These are phyloP conservation scores for Aphelenchoides fujianensis DNA, from an alignment of 1,140 invertebrate species.

Conservation along the genomic window DNA sequence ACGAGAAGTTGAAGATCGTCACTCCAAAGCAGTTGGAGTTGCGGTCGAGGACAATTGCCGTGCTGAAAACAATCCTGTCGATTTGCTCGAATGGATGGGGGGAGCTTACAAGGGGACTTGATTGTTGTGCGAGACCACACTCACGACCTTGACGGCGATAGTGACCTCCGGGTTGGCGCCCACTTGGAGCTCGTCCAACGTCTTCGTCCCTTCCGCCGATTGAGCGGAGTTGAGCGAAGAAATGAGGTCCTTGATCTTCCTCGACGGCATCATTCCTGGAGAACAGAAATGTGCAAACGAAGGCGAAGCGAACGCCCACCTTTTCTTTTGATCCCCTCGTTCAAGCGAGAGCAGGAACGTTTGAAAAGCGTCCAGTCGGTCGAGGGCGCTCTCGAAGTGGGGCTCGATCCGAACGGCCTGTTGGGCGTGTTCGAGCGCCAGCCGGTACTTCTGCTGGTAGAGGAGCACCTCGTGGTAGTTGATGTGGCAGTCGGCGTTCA, in stretches of 20 bases:
- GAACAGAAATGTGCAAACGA: too few species aligned
- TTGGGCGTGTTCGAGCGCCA: constrained; percentile 12
- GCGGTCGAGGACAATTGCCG: constrained; percentile 23
- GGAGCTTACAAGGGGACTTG: constrained; percentile 31
- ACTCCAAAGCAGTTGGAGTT: constrained; percentile 18
- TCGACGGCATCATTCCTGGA: constrained; percentile 13
- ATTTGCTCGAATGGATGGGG: constrained; percentile 5
- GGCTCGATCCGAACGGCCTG: constrained; percentile 34
- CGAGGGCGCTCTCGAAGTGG: constrained; percentile 23
- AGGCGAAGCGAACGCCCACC: constrained; percentile 16
- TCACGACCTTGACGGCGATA: constrained; percentile 12
- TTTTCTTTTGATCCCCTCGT: background rate
- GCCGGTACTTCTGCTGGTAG: constrained; percentile 27
- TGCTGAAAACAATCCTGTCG: constrained; percentile 13
- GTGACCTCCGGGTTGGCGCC: constrained; percentile 1
- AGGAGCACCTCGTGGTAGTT: constrained; percentile 24
- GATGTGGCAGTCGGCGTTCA: constrained; percentile 29
- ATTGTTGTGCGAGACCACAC: constrained; percentile 24
- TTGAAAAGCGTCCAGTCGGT: constrained; percentile 10
- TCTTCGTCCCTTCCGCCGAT: background rate
- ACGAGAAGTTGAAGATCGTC: constrained; percentile 33
- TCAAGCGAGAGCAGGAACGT: constrained; percentile 17
- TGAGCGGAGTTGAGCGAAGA: constrained; percentile 7
- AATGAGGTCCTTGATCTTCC: constrained; percentile 27
- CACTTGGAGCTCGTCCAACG: constrained; percentile 17